These are phyloP conservation scores for Geranospiza caerulescens DNA, from an alignment of 2,797 vertebrate genomes.

Conservation along the genomic window DNA sequence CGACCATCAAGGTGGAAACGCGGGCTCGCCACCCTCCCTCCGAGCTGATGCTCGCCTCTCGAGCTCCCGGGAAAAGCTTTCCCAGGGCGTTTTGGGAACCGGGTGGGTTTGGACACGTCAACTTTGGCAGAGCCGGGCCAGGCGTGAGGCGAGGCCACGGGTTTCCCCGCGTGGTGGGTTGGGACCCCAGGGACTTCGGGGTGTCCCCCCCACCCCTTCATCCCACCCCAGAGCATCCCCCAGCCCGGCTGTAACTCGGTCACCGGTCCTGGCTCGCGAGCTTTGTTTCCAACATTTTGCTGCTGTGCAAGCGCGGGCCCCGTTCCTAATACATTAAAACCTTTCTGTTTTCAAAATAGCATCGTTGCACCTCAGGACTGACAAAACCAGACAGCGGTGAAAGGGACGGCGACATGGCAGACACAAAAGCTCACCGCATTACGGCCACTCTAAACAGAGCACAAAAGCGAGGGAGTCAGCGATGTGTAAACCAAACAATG, in stretches of 20 bases:
- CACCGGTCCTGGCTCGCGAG: background rate
- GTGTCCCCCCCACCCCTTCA: too few relatives aligned
- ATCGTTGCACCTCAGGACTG: conserved; percentile 84
- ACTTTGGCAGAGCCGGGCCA: background rate
- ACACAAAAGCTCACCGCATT: conserved; percentile 95
- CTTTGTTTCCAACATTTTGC: conserved; percentile 37
- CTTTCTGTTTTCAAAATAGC: conserved; percentile 78
- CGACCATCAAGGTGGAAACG: conserved; percentile 83
- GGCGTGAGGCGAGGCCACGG: background rate
- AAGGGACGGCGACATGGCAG: conserved; percentile 90
- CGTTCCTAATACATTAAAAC: conserved; percentile 70
- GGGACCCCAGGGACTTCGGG: background rate
- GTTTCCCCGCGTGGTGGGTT: background rate
- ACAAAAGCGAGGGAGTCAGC: conserved; percentile 94
- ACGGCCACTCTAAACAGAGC: conserved; percentile 84
- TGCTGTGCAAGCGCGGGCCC: conserved; percentile 58
- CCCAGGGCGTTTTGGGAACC: background rate
- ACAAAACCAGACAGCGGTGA: conserved; percentile 88
- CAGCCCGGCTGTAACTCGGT: background rate
- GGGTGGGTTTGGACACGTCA: background rate
- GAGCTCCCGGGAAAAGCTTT: background rate
- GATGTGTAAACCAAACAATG: conserved; percentile 96
- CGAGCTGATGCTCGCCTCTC: conserved; percentile 39
- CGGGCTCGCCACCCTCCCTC: conserved; percentile 75
- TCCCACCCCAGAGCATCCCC: background rate